phyloP scores from a whole-genome alignment of 2,797 vertebrate genomes.

The Platalea minor region DNA sequence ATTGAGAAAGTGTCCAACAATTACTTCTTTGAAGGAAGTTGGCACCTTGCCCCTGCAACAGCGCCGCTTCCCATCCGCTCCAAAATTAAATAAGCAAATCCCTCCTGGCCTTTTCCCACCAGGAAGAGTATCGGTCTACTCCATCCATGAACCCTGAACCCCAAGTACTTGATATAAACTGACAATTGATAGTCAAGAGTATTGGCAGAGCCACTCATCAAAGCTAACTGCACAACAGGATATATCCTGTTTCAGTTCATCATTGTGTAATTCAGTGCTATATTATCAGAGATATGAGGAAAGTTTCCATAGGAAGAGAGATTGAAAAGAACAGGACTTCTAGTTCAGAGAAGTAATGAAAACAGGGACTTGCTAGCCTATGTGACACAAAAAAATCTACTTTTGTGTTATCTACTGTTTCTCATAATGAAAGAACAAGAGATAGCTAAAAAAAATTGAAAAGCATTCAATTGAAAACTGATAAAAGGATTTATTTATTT shows the following conservation, averaged over 20 bases:
- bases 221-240: slow-evolving; percentile 22
- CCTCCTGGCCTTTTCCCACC: slow-evolving; percentile 31
- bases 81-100: slow-evolving; percentile 55
- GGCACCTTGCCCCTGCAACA: background rate
- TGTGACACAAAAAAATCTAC: background rate
- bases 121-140: background rate
- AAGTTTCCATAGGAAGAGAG: slow-evolving; percentile 12
- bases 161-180: background rate
- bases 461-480: slow-evolving; percentile 23
- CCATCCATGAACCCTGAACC: background rate
- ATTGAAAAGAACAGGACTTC: background rate
- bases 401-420: slow-evolving; percentile 8
- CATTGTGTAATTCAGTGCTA: background rate
- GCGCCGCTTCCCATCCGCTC: background rate
- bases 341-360: background rate
- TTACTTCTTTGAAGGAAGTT: slow-evolving; percentile 44
- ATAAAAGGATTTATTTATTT: slow-evolving; percentile 47
- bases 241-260: background rate
- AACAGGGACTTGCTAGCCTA: background rate
- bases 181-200: background rate
- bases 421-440: slow-evolving; percentile 32
- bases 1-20: slow-evolving; percentile 46
- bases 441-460: background rate
- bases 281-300: background rate
- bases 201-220: background rate